Conservation (phyloP, 1,140 invertebrate species). For the Argopecten irradians region DNA sequence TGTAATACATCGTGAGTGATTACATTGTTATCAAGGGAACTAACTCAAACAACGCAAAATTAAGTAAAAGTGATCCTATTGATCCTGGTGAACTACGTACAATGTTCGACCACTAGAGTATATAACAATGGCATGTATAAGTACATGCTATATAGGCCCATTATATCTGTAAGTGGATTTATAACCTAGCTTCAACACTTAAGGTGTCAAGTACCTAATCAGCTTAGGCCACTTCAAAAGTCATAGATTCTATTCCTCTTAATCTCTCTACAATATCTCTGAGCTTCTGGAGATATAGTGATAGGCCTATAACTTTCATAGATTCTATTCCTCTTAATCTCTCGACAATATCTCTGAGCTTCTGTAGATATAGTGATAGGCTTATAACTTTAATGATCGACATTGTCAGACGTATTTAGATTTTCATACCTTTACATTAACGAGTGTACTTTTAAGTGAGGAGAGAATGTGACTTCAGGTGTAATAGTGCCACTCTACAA, state of each 20-base stretch:
- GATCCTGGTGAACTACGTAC: background rate
- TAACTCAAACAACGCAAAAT: too few relatives aligned
- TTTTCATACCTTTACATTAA: too few relatives aligned
- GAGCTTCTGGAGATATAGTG: background rate
- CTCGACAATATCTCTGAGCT: background rate
- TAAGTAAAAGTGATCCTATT: too few relatives aligned
- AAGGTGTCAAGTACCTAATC: background rate
- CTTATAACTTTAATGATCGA: background rate
- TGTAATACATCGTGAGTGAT: too few relatives aligned
- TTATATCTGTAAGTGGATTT: slow-evolving; percentile 3
- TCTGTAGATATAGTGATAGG: background rate
- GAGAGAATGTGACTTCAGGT: too few relatives aligned
- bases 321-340: background rate
- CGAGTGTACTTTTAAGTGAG: too few relatives aligned
- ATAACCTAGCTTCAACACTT: slow-evolving; percentile 10
- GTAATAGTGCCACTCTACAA: too few relatives aligned
- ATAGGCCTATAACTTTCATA: background rate
- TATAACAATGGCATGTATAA: background rate
- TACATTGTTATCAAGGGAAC: too few relatives aligned
- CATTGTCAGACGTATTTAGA: background rate
- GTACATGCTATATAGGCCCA: background rate
- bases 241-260: slow-evolving; percentile 8
- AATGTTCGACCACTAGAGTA: background rate
- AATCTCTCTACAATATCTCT: background rate
- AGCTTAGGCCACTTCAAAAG: background rate